These are phyloP conservation scores for Clitarchus hookeri DNA, from an alignment of 2,888 invertebrate species.

Conservation along the genomic window DNA sequence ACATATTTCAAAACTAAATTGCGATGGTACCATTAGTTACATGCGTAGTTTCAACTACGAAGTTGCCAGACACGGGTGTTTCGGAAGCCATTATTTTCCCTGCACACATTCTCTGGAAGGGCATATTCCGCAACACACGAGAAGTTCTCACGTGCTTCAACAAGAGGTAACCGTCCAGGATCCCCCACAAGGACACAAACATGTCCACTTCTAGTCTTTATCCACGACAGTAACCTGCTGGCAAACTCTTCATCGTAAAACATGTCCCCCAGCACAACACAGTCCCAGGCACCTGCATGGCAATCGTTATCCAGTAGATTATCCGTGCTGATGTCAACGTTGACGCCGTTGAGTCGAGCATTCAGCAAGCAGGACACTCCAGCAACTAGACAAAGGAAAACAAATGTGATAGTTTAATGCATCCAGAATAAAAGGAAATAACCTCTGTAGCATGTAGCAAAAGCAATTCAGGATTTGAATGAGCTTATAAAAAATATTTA, in stretches of 20 bases:
- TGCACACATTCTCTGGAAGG: constrained; percentile 55
- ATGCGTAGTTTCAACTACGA: not conserved
- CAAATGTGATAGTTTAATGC: no score
- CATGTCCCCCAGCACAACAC: constrained; percentile 71
- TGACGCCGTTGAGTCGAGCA: constrained; percentile 57
- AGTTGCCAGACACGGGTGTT: constrained; percentile 58
- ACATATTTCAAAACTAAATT: no score
- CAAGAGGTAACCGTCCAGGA: constrained; percentile 62
- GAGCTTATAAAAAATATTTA: constrained; percentile 34
- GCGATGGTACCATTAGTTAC: no score
- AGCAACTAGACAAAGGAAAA: constrained; percentile 48
- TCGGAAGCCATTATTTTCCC: constrained; percentile 62
- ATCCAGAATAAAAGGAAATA: no score
- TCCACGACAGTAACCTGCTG: constrained; percentile 60
- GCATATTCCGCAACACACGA: constrained; percentile 56
- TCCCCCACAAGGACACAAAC: constrained; percentile 60
- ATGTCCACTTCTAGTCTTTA: constrained; percentile 49
- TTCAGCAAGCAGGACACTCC: constrained; percentile 59
- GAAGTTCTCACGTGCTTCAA: constrained; percentile 50
- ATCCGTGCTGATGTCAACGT: constrained; percentile 52
- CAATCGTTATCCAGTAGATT: constrained; percentile 56
- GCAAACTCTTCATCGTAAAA: constrained; percentile 68
- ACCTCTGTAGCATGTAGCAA: no score
- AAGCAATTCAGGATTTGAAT: not conserved
- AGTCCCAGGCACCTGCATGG: constrained; percentile 57